Evolutionary conservation across 1,140 invertebrate species (phyloP).

Genomic region (Platorchestia sp.): DNA sequence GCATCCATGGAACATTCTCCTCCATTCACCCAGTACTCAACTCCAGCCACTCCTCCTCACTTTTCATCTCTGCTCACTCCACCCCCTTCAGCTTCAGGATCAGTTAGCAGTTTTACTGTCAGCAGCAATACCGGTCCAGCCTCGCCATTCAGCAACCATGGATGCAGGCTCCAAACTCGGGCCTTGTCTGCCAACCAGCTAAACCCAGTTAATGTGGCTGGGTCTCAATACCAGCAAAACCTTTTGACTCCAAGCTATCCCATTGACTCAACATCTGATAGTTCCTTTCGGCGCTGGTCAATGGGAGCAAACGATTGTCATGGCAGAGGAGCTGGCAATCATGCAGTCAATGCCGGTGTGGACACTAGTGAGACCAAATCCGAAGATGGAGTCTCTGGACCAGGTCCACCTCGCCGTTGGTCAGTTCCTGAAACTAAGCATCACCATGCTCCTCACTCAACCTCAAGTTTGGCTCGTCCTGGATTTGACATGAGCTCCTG

Average conservation of each 20-base stretch:
- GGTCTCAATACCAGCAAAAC: not conserved
- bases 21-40: slow-evolving; percentile 13
- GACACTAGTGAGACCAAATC: not conserved
- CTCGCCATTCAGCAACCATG: not conserved
- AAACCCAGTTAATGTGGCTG: not conserved
- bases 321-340: not conserved
- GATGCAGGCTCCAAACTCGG: not conserved
- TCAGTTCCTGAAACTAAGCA: slow-evolving; percentile 47
- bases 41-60: slow-evolving; percentile 35
- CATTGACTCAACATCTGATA: not conserved
- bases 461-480: not conserved
- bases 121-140: not conserved
- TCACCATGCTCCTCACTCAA: not conserved
- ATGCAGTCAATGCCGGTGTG: not conserved
- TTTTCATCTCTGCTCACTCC: slow-evolving; percentile 19
- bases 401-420: slow-evolving; percentile 38
- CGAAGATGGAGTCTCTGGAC: slow-evolving; percentile 27
- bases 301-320: slow-evolving; percentile 33
- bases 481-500: slow-evolving; percentile 24
- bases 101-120: slow-evolving; percentile 11
- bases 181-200: slow-evolving; percentile 24
- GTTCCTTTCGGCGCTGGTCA: slow-evolving; percentile 15
- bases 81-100: slow-evolving; percentile 17
- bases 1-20: slow-evolving; percentile 34
- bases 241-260: slow-evolving; percentile 13